phyloP scores from a whole-genome alignment of 1,140 invertebrate species.

The Brachystomella parvula region DNA sequence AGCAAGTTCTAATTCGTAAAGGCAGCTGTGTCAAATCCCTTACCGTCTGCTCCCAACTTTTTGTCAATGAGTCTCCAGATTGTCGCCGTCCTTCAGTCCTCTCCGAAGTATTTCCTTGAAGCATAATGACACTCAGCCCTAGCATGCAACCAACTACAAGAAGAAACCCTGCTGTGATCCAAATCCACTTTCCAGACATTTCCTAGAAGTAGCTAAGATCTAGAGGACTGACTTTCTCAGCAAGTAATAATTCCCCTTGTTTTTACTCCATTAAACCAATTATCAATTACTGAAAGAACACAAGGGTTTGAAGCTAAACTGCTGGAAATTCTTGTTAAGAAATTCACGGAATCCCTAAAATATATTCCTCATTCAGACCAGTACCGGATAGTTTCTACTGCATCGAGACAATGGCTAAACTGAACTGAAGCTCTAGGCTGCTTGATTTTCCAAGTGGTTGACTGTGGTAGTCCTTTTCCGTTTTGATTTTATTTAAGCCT shows the following conservation, averaged over 20 bases:
- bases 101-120: slow-evolving; percentile 19
- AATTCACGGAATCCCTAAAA: not conserved
- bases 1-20: not conserved
- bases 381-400: not conserved
- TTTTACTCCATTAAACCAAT: not conserved
- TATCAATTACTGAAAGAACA: not conserved
- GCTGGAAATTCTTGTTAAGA: not conserved
- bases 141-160: slow-evolving; percentile 27
- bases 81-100: not conserved
- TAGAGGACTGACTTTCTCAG: not conserved
- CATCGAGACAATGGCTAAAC: not conserved
- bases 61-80: slow-evolving; percentile 11
- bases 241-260: not conserved
- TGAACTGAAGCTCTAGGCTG: not conserved
- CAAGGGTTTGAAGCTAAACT: not conserved
- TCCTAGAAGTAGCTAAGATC: not conserved
- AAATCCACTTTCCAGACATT: slow-evolving; percentile 12
- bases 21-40: not conserved
- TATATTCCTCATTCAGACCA: no score
- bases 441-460: not conserved
- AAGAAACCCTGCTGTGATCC: slow-evolving; percentile 17
- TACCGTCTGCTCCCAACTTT: slow-evolving; percentile 24
- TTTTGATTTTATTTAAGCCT: not conserved
- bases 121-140: slow-evolving; percentile 27
- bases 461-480: not conserved